Evolutionary conservation across 2,113 vertebrate genomes (phyloP), one percentile per base, ranked within the genome.

Genomic region (Gymnorhina tibicen): DNA sequence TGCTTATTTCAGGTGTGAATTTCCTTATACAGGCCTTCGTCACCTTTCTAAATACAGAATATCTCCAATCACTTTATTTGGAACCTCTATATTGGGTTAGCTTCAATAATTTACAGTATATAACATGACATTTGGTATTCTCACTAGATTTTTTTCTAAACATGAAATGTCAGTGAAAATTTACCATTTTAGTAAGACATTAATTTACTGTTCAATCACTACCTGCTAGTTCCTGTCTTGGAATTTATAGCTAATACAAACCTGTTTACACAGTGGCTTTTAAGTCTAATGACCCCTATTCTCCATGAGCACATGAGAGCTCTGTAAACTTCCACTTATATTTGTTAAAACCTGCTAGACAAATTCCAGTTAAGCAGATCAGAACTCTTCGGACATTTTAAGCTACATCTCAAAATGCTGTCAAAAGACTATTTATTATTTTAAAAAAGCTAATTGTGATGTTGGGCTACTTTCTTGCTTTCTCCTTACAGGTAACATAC

Each of bases 171-270:
- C 67, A 90, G 83, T 37, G 18, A 74, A 93, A 95, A 92, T 22
- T 32, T 68, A 73, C 89, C 22, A 58, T 68, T 82, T 83, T 62
- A 85, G 27, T 49, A 93, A 77, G 67, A 97, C 93, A 93, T 69
- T n/a, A 14, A 83, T 94, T 93, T 97, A 84, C 44, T 35, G 26
- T 87, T 95, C 59, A 79, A 59, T 86, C 69, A 64, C 46, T 91
- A 95, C 37, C 72, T 96, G 37, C 58, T 77, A 62, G 62, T 83
- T 86, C 58, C 68, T 85, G 13, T 80, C 82, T 70, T 96, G n/a
- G 66, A 97, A 93, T 22, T 74, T 67, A 91, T 6, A 96, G 62
- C 49, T 92, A 94, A 80, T 81, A 96, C 44, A 59, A 83, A 87
- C 20, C 59, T 70, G 33, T 32, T 74, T 91, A 95, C n/a, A 85